A percentile compares a stretch with the other conserved stretches of the same genome.
Evolutionary conservation across 2,113 vertebrate genomes (phyloP).

Genomic region (Potamarius usumacintae): DNA sequence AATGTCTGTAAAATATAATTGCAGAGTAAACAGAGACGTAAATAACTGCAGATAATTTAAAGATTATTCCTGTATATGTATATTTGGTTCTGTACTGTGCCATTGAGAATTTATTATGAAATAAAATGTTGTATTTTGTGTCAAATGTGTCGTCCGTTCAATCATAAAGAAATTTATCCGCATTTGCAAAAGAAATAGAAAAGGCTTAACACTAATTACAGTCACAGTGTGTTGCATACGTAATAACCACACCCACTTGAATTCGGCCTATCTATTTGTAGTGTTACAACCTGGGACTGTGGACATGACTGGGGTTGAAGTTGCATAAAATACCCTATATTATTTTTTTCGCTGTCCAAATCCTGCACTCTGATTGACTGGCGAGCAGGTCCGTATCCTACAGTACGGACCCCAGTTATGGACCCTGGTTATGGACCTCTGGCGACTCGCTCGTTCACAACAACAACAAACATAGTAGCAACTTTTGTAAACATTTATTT

Average conservation of each 20-base stretch:
- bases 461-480: too few relatives aligned
- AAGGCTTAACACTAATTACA: not conserved
- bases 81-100: slow-evolving; percentile 77
- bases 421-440: too few relatives aligned
- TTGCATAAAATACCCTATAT: not conserved
- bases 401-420: too few relatives aligned
- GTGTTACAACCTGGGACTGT: not conserved
- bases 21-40: slow-evolving; percentile 62
- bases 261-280: too few relatives aligned
- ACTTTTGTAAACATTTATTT: too few relatives aligned
- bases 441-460: too few relatives aligned
- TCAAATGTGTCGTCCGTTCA: slow-evolving; percentile 53
- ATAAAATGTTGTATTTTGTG: slow-evolving; percentile 82
- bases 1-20: slow-evolving; percentile 69
- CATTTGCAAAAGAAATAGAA: not conserved
- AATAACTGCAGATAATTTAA: slow-evolving; percentile 68
- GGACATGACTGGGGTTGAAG: not conserved
- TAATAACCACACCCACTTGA: not conserved
- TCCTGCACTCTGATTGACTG: too few relatives aligned
- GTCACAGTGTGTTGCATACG: not conserved
- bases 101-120: slow-evolving; percentile 76
- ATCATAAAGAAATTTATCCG: not conserved
- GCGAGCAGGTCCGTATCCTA: too few relatives aligned
- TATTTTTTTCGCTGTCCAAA: too few relatives aligned
- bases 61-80: slow-evolving; percentile 73